These are phyloP conservation scores for Camponotus pennsylvanicus DNA, from an alignment of 1,140 invertebrate genomes.

Conservation along the genomic window DNA sequence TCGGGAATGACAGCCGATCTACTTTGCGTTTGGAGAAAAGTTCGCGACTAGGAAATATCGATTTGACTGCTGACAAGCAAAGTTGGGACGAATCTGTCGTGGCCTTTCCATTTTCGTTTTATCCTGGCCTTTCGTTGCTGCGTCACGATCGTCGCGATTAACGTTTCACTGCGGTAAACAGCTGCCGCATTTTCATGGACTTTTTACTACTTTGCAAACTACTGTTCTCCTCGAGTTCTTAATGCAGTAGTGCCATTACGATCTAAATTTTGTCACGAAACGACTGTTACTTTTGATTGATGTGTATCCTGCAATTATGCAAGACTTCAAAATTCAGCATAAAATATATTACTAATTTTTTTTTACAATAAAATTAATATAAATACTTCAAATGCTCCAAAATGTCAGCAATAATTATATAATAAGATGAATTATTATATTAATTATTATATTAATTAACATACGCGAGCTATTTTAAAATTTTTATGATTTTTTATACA, in stretches of 20 bases:
- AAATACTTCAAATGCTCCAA: background rate
- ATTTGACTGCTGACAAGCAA: constrained; percentile 61
- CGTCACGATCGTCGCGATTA: constrained; percentile 58
- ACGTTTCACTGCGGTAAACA: constrained; percentile 63
- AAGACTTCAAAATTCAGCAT: background rate
- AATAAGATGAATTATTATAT: background rate
- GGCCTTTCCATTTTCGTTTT: constrained; percentile 48
- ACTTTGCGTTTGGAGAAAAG: constrained; percentile 47
- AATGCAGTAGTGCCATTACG: constrained; percentile 51
- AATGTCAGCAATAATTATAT: constrained; percentile 1
- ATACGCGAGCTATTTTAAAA: background rate
- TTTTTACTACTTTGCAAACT: constrained; percentile 56
- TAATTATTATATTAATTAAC: background rate
- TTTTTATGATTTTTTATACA: background rate
- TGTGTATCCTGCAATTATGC: constrained; percentile 4
- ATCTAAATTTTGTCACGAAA: constrained; percentile 52
- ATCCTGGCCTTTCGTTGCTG: constrained; percentile 42
- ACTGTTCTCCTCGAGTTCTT: constrained; percentile 45
- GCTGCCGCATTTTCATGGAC: constrained; percentile 53
- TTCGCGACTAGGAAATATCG: constrained; percentile 58
- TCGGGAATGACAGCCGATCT: constrained; percentile 61
- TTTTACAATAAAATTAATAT: background rate
- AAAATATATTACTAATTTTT: background rate
- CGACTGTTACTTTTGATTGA: constrained; percentile 31
- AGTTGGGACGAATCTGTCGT: constrained; percentile 51